phyloP scores from a whole-genome alignment of 53 echinoderm and acorn worm genomes.

The Antedon mediterranea region DNA sequence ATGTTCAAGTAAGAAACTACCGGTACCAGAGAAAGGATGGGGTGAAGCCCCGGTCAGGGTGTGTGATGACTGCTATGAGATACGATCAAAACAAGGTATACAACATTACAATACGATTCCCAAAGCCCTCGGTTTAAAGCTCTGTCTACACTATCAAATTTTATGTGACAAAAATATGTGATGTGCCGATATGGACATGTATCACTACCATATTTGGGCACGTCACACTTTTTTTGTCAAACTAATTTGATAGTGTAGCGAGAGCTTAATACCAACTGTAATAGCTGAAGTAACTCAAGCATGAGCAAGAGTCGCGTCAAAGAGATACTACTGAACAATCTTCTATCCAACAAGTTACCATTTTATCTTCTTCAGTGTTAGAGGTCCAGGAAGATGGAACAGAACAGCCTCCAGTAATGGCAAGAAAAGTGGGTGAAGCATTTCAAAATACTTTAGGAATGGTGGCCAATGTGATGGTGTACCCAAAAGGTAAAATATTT shows the following conservation, averaged over 20 bases:
- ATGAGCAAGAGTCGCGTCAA: too few species aligned
- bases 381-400: not conserved
- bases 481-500: constrained; percentile 50
- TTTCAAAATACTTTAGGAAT: constrained; percentile 70
- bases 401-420: constrained; percentile 64
- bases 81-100: not conserved
- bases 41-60: constrained; percentile 72
- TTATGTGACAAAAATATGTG: too few species aligned
- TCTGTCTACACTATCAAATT: too few species aligned
- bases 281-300: too few species aligned
- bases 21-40: constrained; percentile 95
- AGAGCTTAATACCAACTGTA: too few species aligned
- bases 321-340: too few species aligned
- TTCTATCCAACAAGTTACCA: too few species aligned
- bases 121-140: not conserved
- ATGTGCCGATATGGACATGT: too few species aligned
- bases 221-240: too few species aligned
- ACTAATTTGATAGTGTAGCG: too few species aligned
- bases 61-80: constrained; percentile 52
- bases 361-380: not conserved
- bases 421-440: constrained; percentile 78
- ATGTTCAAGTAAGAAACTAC: constrained; percentile 46
- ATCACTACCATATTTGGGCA: too few species aligned
- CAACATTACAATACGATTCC: too few species aligned
- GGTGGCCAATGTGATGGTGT: constrained; percentile 64